Evolutionary conservation across 2,888 invertebrate genomes (phyloP).

Genomic region (Chrysopilus asiliformis): DNA sequence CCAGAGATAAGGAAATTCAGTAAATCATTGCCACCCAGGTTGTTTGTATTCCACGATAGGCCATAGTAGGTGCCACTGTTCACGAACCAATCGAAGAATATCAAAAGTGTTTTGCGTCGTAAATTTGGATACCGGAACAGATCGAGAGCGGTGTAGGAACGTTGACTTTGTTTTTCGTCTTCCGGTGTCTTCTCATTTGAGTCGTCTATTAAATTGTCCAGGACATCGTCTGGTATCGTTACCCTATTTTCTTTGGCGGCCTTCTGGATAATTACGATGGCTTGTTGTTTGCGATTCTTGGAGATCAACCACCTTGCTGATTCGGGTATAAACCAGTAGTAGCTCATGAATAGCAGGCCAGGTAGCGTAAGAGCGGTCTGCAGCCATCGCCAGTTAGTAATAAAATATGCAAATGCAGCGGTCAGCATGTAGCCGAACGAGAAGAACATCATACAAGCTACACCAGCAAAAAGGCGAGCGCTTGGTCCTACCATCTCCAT

Average conservation of each 20-base stretch:
- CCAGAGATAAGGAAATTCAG: slow-evolving; percentile 63
- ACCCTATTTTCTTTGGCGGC: slow-evolving; percentile 54
- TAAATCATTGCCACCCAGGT: slow-evolving; percentile 55
- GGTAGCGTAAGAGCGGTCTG: slow-evolving; percentile 58
- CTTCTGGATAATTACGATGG: slow-evolving; percentile 45
- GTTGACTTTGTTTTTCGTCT: slow-evolving; percentile 21
- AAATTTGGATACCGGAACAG: slow-evolving; percentile 50
- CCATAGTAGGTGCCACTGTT: slow-evolving; percentile 68
- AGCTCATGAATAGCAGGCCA: slow-evolving; percentile 49
- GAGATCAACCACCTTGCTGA: slow-evolving; percentile 58
- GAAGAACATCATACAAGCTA: slow-evolving; percentile 61
- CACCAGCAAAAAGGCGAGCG: slow-evolving; percentile 54
- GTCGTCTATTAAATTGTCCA: slow-evolving; percentile 41
- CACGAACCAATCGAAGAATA: slow-evolving; percentile 67
- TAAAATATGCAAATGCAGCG: slow-evolving; percentile 50
- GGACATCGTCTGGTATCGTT: slow-evolving; percentile 39
- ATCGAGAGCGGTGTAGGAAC: slow-evolving; percentile 42
- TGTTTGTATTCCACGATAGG: slow-evolving; percentile 59
- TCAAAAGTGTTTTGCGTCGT: slow-evolving; percentile 47
- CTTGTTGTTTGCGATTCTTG: slow-evolving; percentile 47
- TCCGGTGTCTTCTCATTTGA: slow-evolving; percentile 27
- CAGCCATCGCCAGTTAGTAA: slow-evolving; percentile 53
- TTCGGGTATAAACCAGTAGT: slow-evolving; percentile 66
- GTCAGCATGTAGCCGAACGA: slow-evolving; percentile 57
- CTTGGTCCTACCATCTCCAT: slow-evolving; percentile 60